A percentile compares a stretch with the other conserved stretches of the same genome.
phyloP scores from a whole-genome alignment of 2,113 vertebrate genomes.

The Apteryx owenii region DNA sequence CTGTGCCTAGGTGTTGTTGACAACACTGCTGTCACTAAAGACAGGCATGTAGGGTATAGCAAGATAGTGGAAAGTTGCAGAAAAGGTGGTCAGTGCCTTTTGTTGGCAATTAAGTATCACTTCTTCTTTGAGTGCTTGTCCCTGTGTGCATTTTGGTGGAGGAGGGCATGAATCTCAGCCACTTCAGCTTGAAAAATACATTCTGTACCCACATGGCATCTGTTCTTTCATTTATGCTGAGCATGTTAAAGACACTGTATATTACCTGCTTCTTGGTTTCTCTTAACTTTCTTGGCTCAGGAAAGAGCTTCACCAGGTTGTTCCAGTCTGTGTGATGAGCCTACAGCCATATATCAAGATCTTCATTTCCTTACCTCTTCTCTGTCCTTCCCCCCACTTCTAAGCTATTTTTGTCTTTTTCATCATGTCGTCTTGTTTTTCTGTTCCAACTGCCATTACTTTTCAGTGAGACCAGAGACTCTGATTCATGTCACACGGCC shows the following conservation, averaged over 20 bases:
- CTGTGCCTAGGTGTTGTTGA: background rate
- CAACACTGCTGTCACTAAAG: background rate
- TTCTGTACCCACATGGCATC: background rate
- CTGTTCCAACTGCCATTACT: background rate
- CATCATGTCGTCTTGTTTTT: background rate
- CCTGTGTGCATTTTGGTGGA: accelerated
- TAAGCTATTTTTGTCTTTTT: background rate
- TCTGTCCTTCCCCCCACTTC: background rate
- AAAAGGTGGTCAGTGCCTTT: background rate
- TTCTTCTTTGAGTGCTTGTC: background rate
- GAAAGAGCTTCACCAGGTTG: background rate
- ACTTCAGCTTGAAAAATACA: background rate
- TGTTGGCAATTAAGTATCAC: background rate
- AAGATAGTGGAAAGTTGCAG: background rate
- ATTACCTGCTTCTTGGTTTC: background rate
- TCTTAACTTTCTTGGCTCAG: background rate
- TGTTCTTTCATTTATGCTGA: background rate
- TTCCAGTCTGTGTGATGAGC: background rate
- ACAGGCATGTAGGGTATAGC: background rate
- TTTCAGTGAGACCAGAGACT: background rate
- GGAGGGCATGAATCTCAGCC: background rate
- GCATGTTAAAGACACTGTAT: background rate
- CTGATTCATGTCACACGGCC: background rate
- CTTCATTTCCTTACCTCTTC: background rate
- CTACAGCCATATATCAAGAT: background rate